Conservation (phyloP, 2,797 vertebrate genomes). For the Smutsia gigantea region DNA sequence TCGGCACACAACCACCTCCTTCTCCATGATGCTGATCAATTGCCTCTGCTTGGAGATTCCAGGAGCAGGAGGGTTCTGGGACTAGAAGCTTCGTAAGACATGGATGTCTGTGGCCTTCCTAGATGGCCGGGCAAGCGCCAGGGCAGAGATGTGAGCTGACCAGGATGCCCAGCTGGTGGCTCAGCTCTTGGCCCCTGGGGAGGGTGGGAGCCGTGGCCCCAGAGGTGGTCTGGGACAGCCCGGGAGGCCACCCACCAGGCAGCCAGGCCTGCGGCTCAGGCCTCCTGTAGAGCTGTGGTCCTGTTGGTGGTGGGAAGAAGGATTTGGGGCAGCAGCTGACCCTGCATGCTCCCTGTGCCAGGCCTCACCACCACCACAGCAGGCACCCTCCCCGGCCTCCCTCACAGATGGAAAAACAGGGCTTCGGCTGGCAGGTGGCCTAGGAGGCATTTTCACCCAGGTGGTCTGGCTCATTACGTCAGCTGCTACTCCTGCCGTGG, state of each 20-base stretch:
- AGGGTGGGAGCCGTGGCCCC: too few species aligned
- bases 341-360: rapidly evolving
- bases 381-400: background rate
- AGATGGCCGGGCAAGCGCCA: too few species aligned
- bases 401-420: rapidly evolving
- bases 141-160: rapidly evolving
- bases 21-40: background rate
- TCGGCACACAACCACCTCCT: rapidly evolving
- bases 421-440: background rate
- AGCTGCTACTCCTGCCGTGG: background rate
- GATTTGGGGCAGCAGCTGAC: too few species aligned
- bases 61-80: background rate
- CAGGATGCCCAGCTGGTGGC: rapidly evolving
- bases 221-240: background rate
- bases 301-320: background rate
- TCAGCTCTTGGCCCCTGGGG: background rate
- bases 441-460: rapidly evolving
- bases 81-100: background rate
- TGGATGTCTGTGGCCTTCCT: background rate
- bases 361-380: background rate
- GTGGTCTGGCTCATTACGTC: background rate
- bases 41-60: background rate
- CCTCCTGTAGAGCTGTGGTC: too few species aligned
- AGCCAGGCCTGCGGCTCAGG: background rate
- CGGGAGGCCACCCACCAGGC: rapidly evolving